Evolutionary conservation across 2,888 invertebrate genomes (phyloP), one percentile per base, ranked within the genome.

Genomic region (Seira musarum): DNA sequence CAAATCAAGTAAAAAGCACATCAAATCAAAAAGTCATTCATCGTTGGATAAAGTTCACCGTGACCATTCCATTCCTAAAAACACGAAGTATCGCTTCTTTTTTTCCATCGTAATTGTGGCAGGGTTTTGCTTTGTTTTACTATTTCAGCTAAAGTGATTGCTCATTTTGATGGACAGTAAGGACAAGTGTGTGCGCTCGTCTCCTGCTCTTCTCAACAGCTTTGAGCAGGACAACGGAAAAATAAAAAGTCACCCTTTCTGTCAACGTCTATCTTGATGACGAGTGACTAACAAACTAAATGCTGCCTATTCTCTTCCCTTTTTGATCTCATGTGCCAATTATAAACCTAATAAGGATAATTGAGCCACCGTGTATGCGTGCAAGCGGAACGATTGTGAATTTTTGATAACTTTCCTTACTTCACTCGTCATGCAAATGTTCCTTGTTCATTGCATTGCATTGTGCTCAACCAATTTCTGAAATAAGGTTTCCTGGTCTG

Each of bases 241-340:
- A 25, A 68, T 63, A 79, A 69, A 71, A 78, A 57, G 61, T 66
- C 71, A 67, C 60, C 72, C 21, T 46, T 40, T 70, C 49, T 69
- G 68, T 61, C 67, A 61, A 53, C 53, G 53, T 53, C 53, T 17
- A 53, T 53, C 65, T 6, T 63, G 35, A 35, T 73, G 65, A 72
- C 40, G 40, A 49, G 35, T 57, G 53, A 61, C 21, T 67, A 35
- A 40, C 66, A 30, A 57, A 15, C 74, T 30, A 74, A 74, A 63
- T 53, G 70, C 6, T 68, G 35, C 65, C 8, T 66, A 63, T 70
- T 70, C 74, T 63, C 61, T 74, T 63, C 69, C 67, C 46, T 69
- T 79, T 73, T 53, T 80, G 80, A 80, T 80, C 80, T 80, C 57
- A 74, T 80, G 74, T 80, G 80, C 80, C 80, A 80, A 80, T 80